A percentile compares a stretch with the other conserved stretches of the same genome.
These are phyloP conservation scores for Phaenicophaeus curvirostris DNA, from an alignment of 2,797 vertebrate species.

Conservation along the genomic window DNA sequence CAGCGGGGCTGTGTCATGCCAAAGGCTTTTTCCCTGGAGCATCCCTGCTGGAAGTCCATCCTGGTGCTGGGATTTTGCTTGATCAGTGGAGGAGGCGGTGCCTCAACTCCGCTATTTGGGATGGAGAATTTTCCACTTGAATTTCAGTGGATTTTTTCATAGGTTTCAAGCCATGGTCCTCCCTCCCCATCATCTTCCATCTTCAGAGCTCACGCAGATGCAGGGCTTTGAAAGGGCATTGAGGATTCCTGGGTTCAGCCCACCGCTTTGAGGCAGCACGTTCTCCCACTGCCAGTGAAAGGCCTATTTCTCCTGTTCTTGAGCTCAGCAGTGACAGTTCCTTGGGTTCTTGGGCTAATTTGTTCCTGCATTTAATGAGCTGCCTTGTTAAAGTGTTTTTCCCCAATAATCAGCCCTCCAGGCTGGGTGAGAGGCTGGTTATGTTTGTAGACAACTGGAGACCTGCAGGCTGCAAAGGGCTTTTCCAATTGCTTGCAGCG, in stretches of 20 bases:
- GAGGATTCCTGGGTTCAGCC: conserved; percentile 33
- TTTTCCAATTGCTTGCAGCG: not conserved
- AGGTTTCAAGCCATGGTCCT: not conserved
- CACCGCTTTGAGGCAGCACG: conserved; percentile 23
- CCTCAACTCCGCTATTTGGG: not conserved
- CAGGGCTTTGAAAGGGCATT: conserved; percentile 40
- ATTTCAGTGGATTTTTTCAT: conserved; percentile 15
- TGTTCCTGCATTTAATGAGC: conserved; percentile 56
- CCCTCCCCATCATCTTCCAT: not conserved
- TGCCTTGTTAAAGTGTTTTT: conserved; percentile 58
- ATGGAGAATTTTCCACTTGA: not conserved
- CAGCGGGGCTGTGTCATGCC: not conserved
- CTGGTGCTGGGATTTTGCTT: not conserved
- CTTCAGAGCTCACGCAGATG: not conserved
- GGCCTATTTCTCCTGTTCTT: not conserved
- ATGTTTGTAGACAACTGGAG: conserved; percentile 19
- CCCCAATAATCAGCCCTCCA: not conserved
- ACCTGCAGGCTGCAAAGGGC: conserved; percentile 17
- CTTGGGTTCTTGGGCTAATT: conserved; percentile 37
- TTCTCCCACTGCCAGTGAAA: not conserved
- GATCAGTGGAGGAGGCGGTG: not conserved
- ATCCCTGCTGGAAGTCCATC: conserved; percentile 6
- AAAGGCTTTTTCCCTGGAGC: conserved; percentile 47
- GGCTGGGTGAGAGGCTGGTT: conserved; percentile 10
- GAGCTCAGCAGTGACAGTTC: not conserved